Evolutionary conservation across 2,888 invertebrate genomes (phyloP).

Genomic region (Tenthredo notha): DNA sequence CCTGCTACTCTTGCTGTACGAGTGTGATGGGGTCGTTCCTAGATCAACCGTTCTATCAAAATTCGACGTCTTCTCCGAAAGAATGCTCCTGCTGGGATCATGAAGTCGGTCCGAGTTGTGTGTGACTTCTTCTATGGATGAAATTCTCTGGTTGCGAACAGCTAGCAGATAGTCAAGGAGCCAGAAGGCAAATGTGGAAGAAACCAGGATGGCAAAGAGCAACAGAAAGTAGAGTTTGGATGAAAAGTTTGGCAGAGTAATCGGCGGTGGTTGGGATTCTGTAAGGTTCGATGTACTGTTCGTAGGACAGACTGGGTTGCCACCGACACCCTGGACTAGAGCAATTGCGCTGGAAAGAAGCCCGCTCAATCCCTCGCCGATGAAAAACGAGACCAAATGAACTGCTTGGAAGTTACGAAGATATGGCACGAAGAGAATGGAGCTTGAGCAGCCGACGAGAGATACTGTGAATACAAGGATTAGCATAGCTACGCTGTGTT

Average conservation of each 20-base stretch:
- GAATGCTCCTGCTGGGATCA: background rate
- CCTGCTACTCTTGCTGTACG: background rate
- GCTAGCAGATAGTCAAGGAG: constrained; percentile 63
- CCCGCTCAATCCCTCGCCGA: constrained; percentile 91
- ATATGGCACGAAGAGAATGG: constrained; percentile 92
- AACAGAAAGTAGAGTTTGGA: constrained; percentile 84
- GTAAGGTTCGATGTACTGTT: constrained; percentile 55
- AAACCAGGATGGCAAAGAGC: constrained; percentile 83
- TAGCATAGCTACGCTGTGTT: constrained; percentile 82
- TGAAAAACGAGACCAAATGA: constrained; percentile 90
- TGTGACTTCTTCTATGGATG: background rate
- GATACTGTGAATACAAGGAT: constrained; percentile 85
- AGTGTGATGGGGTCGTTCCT: background rate
- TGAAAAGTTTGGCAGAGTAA: constrained; percentile 75
- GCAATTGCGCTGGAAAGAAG: constrained; percentile 90
- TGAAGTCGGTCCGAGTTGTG: background rate
- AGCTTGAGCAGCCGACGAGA: constrained; percentile 91
- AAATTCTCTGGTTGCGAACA: constrained; percentile 56
- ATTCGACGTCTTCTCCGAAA: background rate
- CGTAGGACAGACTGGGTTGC: constrained; percentile 80
- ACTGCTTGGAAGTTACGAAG: constrained; percentile 87
- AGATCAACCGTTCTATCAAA: background rate
- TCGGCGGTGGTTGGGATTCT: constrained; percentile 71
- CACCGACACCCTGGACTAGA: constrained; percentile 89
- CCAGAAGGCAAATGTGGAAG: constrained; percentile 81